Conservation (phyloP, 2,888 invertebrate species). For the Tenodera sinensis region DNA sequence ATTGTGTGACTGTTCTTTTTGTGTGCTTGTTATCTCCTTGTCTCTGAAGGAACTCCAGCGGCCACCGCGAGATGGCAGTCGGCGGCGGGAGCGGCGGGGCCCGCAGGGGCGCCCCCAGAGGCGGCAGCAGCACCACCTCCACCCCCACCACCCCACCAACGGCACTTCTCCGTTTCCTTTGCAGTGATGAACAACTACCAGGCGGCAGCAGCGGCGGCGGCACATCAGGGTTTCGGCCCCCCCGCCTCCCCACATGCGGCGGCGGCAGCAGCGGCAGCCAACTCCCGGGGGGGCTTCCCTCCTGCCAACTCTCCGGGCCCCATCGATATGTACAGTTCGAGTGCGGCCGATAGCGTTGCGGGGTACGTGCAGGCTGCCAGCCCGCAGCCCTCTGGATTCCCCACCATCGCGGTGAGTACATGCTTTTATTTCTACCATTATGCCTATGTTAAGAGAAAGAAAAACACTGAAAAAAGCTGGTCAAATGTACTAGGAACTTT, state of each 20-base stretch:
- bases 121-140: conserved; percentile 12
- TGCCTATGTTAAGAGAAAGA: too few species aligned
- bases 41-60: conserved; percentile 21
- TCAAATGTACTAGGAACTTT: too few species aligned
- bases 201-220: conserved; percentile 65
- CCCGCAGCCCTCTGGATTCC: conserved; percentile 94
- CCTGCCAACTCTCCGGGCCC: conserved; percentile 83
- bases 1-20: conserved; percentile 21
- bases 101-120: conserved; percentile 3
- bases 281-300: conserved; percentile 74
- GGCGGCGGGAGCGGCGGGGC: conserved; percentile 8
- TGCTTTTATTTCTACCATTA: too few species aligned
- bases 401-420: conserved; percentile 84
- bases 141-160: conserved; percentile 17
- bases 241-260: conserved; percentile 79
- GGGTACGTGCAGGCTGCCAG: conserved; percentile 95
- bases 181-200: conserved; percentile 96
- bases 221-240: conserved; percentile 69
- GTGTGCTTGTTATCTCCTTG: conserved; percentile 26
- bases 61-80: conserved; percentile 23
- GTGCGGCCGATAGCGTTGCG: conserved; percentile 74
- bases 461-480: too few species aligned
- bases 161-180: conserved; percentile 37
- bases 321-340: conserved; percentile 91
- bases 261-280: conserved; percentile 60